These are phyloP conservation scores for Philaenus spumarius DNA, from an alignment of 1,140 invertebrate genomes.

Conservation along the genomic window DNA sequence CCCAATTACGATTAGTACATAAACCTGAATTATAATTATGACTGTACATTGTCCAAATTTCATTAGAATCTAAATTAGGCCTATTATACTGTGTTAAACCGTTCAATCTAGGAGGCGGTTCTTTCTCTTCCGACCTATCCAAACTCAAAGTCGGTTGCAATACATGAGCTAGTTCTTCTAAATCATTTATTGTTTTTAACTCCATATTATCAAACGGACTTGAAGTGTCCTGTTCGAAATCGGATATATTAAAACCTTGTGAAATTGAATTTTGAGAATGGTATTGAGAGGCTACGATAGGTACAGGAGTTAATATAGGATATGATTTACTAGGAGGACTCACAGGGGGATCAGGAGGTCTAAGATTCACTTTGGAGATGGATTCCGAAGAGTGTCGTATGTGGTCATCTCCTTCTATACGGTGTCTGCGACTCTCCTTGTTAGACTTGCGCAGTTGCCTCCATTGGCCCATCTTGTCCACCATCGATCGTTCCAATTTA, in stretches of 20 bases:
- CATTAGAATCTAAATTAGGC: background rate
- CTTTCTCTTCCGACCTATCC: conserved; percentile 3
- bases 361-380: background rate
- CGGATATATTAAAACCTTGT: conserved; percentile 55
- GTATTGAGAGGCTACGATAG: conserved; percentile 13
- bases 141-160: conserved; percentile 30
- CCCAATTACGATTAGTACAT: conserved; percentile 30
- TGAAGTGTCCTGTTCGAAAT: conserved; percentile 83
- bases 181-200: conserved; percentile 82
- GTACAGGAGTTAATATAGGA: conserved; percentile 29
- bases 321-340: background rate
- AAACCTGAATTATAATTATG: background rate
- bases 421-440: conserved; percentile 47
- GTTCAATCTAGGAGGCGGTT: conserved; percentile 1
- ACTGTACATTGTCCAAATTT: conserved; percentile 1
- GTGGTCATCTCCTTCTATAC: conserved; percentile 41
- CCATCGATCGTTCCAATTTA: conserved; percentile 58
- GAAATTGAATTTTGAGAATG: background rate
- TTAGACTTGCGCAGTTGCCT: conserved; percentile 52
- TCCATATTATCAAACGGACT: conserved; percentile 88
- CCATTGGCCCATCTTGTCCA: conserved; percentile 61
- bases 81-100: background rate
- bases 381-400: background rate
- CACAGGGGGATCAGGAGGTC: background rate
- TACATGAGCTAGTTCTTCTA: conserved; percentile 75